Conservation (phyloP, 2,888 invertebrate genomes). For the Apamea anceps region DNA sequence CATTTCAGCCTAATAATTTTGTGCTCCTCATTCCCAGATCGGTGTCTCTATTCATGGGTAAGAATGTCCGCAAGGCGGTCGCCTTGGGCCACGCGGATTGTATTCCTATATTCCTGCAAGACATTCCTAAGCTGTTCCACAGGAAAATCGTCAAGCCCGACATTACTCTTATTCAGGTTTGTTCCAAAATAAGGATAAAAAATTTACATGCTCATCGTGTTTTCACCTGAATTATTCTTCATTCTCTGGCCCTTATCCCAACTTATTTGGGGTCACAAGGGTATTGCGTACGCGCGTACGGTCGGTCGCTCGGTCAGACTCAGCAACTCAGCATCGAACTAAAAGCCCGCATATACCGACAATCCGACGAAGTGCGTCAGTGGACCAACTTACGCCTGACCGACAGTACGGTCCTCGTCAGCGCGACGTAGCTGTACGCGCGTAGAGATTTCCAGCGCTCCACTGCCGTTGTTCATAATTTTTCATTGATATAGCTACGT, state of each 20-base stretch:
- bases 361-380: no score
- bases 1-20: neutral
- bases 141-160: conserved; percentile 96
- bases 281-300: no score
- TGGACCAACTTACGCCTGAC: no score
- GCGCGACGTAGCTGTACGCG: no score
- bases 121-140: conserved; percentile 97
- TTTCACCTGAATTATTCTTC: neutral
- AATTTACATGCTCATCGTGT: neutral
- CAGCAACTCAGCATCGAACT: no score
- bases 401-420: no score
- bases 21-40: conserved; percentile 91
- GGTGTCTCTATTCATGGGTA: conserved; percentile 97
- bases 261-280: neutral
- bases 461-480: no score
- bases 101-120: conserved; percentile 97
- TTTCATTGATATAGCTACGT: no score
- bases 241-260: neutral
- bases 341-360: no score
- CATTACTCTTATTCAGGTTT: conserved; percentile 94
- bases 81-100: conserved; percentile 96
- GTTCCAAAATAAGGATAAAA: conserved; percentile 4
- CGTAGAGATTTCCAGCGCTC: no score
- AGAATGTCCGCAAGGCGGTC: conserved; percentile 96
- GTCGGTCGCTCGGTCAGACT: no score